Evolutionary conservation across 2,113 vertebrate genomes (phyloP), one percentile per base, ranked within the genome.

Genomic region (Nematolebias whitei): DNA sequence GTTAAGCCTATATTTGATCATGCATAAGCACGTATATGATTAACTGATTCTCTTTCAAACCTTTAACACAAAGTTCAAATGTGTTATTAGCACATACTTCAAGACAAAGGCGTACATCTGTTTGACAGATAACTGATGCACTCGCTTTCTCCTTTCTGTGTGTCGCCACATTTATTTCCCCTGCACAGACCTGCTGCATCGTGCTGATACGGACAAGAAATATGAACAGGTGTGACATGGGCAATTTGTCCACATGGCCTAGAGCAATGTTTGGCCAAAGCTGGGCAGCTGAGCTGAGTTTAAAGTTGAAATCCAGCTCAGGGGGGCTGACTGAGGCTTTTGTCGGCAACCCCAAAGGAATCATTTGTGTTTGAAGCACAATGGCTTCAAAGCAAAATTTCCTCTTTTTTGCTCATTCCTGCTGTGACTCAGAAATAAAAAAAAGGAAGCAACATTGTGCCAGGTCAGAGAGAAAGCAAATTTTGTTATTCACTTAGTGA

Each of bases 191-290:
- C 71, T 29, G 79, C 85, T 86, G 85, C 78, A 59, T 63, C 8
- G 45, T 19, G 80, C 82, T 85, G 88, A 87, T 84, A 87, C 70
- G 44, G 63, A 75, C 80, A 75, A 79, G 79, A 79, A 76, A 50
- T 79, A 79, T 79, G 76, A 81, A 44, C 82, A 82, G 80, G 71
- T 81, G 84, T 71, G 63, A 73, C 54, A 22, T 20, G 35, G 76
- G 76, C 80, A 72, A 89, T 88, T 87, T 78, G 67, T 88, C 79
- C 67, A 68, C 76, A 67, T 68, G 68, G 78, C 82, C 66, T 18
- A 10, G 29, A 80, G 82, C 60, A 11, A 47, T 38, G 47, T 20
- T 57, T 4, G 52, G 73, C 62, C 52, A 18, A 56, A 78, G 79
- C 44, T 35, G 49, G 62, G 62, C 62, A 52, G 65, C 70, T 81